phyloP scores from a whole-genome alignment of 2,113 vertebrate species.

The Pseudopipra pipra region DNA sequence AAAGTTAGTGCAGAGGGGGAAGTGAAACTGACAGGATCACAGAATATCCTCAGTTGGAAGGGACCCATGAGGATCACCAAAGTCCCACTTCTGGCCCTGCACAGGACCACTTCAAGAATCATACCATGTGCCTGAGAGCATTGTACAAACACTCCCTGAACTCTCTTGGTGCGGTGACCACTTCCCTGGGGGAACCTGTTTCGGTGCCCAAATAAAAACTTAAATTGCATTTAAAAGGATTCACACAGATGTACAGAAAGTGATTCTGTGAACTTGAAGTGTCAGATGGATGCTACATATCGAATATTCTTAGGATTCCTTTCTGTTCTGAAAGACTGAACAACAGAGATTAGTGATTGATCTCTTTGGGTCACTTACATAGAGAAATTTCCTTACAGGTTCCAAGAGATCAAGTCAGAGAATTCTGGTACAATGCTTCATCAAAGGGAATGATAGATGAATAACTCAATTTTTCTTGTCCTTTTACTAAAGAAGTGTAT shows the following conservation, averaged over 20 bases:
- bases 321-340: neutral
- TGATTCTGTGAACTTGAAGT: neutral
- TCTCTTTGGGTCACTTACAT: neutral
- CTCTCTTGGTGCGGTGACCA: neutral
- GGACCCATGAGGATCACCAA: neutral
- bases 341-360: neutral
- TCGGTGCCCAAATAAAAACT: neutral
- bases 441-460: slow-evolving; percentile 18
- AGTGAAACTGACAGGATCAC: neutral
- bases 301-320: neutral
- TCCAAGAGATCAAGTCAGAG: neutral
- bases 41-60: neutral
- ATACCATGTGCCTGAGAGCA: rapidly evolving
- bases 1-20: neutral
- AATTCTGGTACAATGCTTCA: neutral
- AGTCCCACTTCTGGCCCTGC: rapidly evolving
- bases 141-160: neutral
- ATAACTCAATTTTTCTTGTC: neutral
- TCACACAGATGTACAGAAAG: neutral
- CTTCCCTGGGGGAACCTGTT: neutral
- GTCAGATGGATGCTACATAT: neutral
- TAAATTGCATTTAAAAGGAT: neutral
- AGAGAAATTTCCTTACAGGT: neutral
- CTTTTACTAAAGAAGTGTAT: neutral
- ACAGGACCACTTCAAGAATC: neutral